A percentile compares a stretch with the other conserved stretches of the same genome.
Evolutionary conservation across 2,113 vertebrate species (phyloP).

Genomic region (Pan paniscus): DNA sequence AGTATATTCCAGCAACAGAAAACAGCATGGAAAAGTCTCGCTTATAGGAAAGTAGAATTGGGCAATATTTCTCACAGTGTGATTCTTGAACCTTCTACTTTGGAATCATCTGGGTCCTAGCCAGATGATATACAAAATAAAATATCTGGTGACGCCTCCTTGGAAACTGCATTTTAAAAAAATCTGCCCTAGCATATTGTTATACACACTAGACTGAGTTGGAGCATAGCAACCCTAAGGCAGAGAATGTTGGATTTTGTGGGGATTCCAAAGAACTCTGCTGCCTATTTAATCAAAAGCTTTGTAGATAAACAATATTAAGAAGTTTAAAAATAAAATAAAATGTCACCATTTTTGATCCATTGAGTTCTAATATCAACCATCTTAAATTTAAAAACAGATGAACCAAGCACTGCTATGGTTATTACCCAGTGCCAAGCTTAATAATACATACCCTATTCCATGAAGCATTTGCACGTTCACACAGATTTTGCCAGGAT

Average conservation of each 20-base stretch:
- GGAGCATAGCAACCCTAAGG: not conserved
- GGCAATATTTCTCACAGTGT: not conserved
- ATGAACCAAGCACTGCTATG: not conserved
- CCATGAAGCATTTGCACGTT: not conserved
- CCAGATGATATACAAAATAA: not conserved
- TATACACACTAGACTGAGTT: not conserved
- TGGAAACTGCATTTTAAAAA: not conserved
- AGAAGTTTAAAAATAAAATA: not conserved
- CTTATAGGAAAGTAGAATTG: not conserved
- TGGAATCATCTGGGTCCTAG: not conserved
- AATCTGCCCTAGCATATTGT: not conserved
- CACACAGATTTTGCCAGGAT: not conserved
- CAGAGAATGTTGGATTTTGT: not conserved
- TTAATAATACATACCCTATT: not conserved
- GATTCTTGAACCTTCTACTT: not conserved
- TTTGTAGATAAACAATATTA: conserved; percentile 11
- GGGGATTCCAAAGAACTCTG: not conserved
- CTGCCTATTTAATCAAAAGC: not conserved
- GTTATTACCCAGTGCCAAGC: not conserved
- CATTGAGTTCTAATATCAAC: not conserved
- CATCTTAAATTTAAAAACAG: not conserved
- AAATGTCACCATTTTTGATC: not conserved
- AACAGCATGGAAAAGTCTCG: not conserved
- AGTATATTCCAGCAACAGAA: not conserved
- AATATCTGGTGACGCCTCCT: not conserved